Evolutionary conservation across 2,888 invertebrate genomes (phyloP), one percentile per base, ranked within the genome.

Genomic region (Torymus tubicola): DNA sequence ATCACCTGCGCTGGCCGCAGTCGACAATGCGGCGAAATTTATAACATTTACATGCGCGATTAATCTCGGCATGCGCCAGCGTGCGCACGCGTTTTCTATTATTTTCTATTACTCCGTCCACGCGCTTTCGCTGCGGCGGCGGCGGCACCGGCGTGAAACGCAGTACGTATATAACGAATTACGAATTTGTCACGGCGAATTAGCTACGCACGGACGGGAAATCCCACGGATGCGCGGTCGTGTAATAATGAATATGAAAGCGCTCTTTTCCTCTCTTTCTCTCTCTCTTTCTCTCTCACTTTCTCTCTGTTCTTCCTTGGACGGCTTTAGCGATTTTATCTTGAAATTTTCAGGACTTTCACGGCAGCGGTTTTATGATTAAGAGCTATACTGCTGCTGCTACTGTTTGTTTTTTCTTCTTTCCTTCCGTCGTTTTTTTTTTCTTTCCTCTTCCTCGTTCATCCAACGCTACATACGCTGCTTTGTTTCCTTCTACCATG

Each of bases 161-260:
- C 57, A 58, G 73, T 69, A 58, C 69, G 58, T 69, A n/a, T n/a
- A n/a, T n/a, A 63, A 65, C 75, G 70, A 75, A 75, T 75, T 53
- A 70, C 65, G 55, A 70, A 80, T 80, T 75, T 70, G 75, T 80
- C 75, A 80, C 70, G 70, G 52, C 18, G 70, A 70, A 74, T 80
- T 69, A 75, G 64, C 70, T 21, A 21, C 42, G 42, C 10, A 12
- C 18, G 69, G 65, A 63, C 61, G 42, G 61, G 31, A 55, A 69
- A 73, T 18, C 53, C 60, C 57, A 4, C 55, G 55, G 53, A 50
- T 12, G 5, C 16, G 50, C 58, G 52, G n/a, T 14, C 55, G 24
- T 64, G 24, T 10, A 1, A 52, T 69, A 79, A 79, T 79, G 73
- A 74, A 79, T 79, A 74, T 74, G 68, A 79, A 74, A 69, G 52